These are phyloP conservation scores for Cheumatopsyche charites DNA, from an alignment of 1,140 invertebrate genomes.

Conservation along the genomic window DNA sequence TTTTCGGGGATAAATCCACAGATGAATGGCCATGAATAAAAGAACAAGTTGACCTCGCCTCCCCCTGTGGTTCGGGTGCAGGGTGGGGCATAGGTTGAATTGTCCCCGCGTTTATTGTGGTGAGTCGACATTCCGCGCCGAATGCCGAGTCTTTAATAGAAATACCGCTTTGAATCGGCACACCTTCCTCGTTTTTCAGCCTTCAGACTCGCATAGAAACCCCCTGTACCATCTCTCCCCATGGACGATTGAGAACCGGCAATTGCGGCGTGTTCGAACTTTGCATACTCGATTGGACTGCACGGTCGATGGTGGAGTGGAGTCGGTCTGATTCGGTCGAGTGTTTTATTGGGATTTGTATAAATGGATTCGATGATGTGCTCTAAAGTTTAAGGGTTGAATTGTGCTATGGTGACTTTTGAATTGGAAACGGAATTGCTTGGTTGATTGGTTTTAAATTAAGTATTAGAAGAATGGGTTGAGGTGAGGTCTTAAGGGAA, in stretches of 20 bases:
- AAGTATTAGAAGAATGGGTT: no score
- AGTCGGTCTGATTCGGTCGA: no score
- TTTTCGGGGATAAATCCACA: constrained; percentile 37
- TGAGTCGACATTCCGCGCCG: constrained; percentile 30
- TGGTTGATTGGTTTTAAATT: no score
- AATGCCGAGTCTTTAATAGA: constrained; percentile 34
- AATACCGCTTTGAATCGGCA: constrained; percentile 19
- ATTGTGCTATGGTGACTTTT: no score
- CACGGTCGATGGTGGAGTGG: no score
- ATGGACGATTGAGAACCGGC: not conserved
- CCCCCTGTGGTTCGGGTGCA: not conserved
- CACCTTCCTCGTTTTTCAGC: constrained; percentile 1
- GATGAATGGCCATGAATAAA: constrained; percentile 34
- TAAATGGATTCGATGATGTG: no score
- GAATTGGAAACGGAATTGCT: no score
- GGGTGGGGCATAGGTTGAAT: no score
- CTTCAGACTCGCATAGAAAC: not conserved
- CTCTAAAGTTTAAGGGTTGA: no score
- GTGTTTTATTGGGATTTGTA: no score
- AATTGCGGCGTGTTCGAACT: not conserved
- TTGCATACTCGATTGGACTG: no score
- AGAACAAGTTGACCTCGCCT: constrained; percentile 31
- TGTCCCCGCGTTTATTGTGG: constrained; percentile 28
- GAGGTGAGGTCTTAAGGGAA: no score
- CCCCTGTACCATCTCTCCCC: not conserved